Evolutionary conservation across 2,113 vertebrate species (phyloP).

Genomic region (Kobus ellipsiprymnus): DNA sequence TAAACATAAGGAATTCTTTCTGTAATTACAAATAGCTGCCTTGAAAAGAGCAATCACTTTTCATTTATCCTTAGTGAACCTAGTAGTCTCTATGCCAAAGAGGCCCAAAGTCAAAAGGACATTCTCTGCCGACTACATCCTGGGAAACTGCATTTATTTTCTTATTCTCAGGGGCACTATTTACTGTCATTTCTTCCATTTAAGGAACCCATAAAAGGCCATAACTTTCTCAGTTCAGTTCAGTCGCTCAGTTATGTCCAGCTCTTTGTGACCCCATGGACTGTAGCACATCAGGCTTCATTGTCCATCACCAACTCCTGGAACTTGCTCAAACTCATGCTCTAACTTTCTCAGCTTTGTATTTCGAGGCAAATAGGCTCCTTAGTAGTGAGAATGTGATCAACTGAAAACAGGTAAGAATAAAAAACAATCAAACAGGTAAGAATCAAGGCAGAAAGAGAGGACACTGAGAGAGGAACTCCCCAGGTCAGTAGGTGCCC

Average conservation of each 20-base stretch:
- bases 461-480: neutral
- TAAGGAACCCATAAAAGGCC: neutral
- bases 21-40: neutral
- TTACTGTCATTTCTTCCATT: neutral
- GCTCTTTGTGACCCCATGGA: neutral
- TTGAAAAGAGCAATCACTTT: neutral
- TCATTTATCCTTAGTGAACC: neutral
- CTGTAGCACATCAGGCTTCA: neutral
- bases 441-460: neutral
- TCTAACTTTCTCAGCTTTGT: neutral
- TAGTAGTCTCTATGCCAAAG: neutral
- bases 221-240: neutral
- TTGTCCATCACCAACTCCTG: neutral
- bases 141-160: neutral
- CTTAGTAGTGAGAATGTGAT: neutral
- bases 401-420: neutral
- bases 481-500: neutral
- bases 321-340: neutral
- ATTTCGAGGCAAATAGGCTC: neutral
- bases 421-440: neutral
- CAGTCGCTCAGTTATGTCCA: rapidly evolving
- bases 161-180: neutral
- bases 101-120: neutral
- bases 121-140: neutral
- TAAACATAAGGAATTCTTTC: neutral